Evolutionary conservation across 2,888 invertebrate species (phyloP), one percentile per base, ranked within the genome.

Genomic region (Agonopterix alstromeriana): DNA sequence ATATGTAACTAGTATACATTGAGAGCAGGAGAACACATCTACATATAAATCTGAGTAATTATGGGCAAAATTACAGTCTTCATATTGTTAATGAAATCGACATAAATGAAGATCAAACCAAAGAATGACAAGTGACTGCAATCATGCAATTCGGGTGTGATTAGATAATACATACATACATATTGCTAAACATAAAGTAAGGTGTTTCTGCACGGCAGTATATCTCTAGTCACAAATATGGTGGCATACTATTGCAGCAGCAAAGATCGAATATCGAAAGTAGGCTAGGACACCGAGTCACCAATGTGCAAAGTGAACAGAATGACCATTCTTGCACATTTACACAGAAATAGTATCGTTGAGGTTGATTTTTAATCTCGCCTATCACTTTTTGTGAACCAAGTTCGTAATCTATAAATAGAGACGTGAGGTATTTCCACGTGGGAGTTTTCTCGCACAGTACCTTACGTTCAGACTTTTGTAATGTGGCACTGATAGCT

Each of bases 381-480:
- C 60, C 70, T 71, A 80, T 73, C 64, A 73, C 64, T 74, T 78
- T 77, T 75, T 67, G 69, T 62, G 81, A 77, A 82, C 77, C 81
- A 81, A 81, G 78, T 82, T 80, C 78, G 75, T 67, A 65, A 65
- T 82, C 86, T 87, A 86, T 77, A 80, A 84, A 85, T 87, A 87
- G 86, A 81, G 81, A 71, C 76, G 81, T 76, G 82, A 83, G 82
- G 76, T 84, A 86, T 85, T 84, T 84, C 85, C 87, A 87, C 86
- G 87, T 86, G 86, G 86, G 87, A 85, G 85, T 84, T 82, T 71
- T 82, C 56, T 63, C 53, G 61, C 70, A 77, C 73, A 62, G 70
- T 82, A 86, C 82, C 83, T 83, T 78, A 77, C 67, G 70, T 76
- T 71, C 73, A 68, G 70, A 73, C 70, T 78, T 70, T 66, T 61